Conservation (phyloP, 2,888 invertebrate genomes). For the Diarsia dahlii region DNA sequence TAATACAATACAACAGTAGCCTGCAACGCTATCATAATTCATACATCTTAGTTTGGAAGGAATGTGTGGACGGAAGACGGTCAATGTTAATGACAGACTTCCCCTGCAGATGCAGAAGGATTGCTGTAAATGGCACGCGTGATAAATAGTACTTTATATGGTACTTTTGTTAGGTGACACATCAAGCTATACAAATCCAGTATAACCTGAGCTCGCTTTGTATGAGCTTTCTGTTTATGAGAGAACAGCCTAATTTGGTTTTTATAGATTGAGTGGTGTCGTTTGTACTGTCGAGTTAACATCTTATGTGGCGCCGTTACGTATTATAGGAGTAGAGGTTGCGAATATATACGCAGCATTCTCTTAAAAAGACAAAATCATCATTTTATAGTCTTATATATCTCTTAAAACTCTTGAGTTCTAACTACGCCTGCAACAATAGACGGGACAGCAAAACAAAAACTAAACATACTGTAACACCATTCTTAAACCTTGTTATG, state of each 20-base stretch:
- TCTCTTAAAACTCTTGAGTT: neutral
- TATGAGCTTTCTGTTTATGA: too few relatives aligned
- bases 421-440: neutral
- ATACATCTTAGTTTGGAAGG: slow-evolving; percentile 19
- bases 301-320: neutral
- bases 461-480: too few relatives aligned
- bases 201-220: too few relatives aligned
- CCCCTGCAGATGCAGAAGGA: slow-evolving; percentile 15
- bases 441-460: neutral
- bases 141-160: neutral
- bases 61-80: slow-evolving; percentile 35
- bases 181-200: too few relatives aligned
- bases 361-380: too few relatives aligned
- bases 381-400: too few relatives aligned
- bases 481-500: too few relatives aligned
- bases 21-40: neutral
- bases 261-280: too few relatives aligned
- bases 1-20: slow-evolving; percentile 28
- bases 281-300: neutral
- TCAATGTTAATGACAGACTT: slow-evolving; percentile 41
- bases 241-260: too few relatives aligned
- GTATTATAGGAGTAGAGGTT: neutral
- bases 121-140: slow-evolving; percentile 23
- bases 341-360: neutral
- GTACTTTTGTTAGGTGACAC: neutral